Conservation (phyloP, 2,797 vertebrate genomes). For the Lithobates sylvaticus region DNA sequence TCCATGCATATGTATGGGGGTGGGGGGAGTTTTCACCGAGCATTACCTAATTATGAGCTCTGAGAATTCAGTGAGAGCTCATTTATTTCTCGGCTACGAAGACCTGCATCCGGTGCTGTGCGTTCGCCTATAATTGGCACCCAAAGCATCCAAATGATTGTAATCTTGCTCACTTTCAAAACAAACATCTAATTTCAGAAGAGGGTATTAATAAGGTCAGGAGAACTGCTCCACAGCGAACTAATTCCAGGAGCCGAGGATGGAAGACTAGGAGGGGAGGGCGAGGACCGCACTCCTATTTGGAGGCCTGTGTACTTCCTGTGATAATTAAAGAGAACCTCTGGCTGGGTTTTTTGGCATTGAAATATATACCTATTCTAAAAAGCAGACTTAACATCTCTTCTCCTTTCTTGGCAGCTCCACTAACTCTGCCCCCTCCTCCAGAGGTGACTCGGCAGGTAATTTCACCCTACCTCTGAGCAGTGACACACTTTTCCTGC, state of each 20-base stretch:
- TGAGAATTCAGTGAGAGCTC: neutral
- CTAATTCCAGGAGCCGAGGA: slow-evolving; percentile 13
- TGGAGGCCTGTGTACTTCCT: no score
- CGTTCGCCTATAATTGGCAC: slow-evolving; percentile 4
- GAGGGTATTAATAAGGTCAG: slow-evolving; percentile 47
- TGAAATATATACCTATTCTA: no score
- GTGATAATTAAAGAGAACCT: no score
- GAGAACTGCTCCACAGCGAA: neutral
- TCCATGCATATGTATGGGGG: slow-evolving; percentile 53
- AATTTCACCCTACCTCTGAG: no score
- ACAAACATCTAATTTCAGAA: slow-evolving; percentile 50
- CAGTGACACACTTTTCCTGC: no score
- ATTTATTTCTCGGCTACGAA: slow-evolving; percentile 20
- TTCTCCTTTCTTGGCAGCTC: no score
- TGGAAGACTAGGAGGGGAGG: neutral
- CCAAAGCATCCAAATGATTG: slow-evolving; percentile 38
- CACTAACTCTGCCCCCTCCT: no score
- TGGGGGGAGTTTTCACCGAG: slow-evolving; percentile 15
- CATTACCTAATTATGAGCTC: slow-evolving; percentile 5
- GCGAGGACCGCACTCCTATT: neutral
- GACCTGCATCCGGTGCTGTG: neutral
- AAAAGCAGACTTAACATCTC: no score
- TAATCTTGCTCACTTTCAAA: slow-evolving; percentile 27
- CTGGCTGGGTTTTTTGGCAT: no score
- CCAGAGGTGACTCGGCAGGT: no score